Conservation (phyloP, 2,888 invertebrate species). For the Microplitis deprimator region DNA sequence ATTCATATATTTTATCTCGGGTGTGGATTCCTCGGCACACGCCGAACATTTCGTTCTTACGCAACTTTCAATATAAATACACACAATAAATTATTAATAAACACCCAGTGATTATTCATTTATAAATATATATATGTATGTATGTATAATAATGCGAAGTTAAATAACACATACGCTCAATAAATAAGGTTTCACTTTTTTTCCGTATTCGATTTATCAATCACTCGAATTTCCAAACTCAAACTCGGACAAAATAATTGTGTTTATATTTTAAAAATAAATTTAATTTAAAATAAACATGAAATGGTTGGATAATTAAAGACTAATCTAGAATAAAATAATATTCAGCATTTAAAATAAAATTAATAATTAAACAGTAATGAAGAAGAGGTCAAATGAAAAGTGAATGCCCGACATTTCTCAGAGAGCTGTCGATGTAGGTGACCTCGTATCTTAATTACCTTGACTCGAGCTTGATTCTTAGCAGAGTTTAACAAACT, state of each 20-base stretch:
- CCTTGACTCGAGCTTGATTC: conserved; percentile 52
- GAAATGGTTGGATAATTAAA: neutral
- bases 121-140: neutral
- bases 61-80: neutral
- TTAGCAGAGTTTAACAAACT: conserved; percentile 59
- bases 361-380: neutral
- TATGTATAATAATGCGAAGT: neutral
- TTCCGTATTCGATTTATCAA: neutral
- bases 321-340: neutral
- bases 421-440: conserved; percentile 59
- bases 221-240: neutral
- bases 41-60: neutral
- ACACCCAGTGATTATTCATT: neutral
- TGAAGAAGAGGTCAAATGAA: conserved; percentile 40
- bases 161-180: neutral
- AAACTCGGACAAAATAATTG: no score
- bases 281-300: neutral
- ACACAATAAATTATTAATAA: neutral
- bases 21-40: neutral
- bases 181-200: neutral
- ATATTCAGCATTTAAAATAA: neutral
- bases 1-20: neutral
- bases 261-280: no score
- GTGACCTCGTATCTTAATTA: conserved; percentile 68
- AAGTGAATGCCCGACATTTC: conserved; percentile 46